Base-by-base conservation (phyloP, 2,113 vertebrate species). In the Craseonycteris thonglongyai region DNA sequence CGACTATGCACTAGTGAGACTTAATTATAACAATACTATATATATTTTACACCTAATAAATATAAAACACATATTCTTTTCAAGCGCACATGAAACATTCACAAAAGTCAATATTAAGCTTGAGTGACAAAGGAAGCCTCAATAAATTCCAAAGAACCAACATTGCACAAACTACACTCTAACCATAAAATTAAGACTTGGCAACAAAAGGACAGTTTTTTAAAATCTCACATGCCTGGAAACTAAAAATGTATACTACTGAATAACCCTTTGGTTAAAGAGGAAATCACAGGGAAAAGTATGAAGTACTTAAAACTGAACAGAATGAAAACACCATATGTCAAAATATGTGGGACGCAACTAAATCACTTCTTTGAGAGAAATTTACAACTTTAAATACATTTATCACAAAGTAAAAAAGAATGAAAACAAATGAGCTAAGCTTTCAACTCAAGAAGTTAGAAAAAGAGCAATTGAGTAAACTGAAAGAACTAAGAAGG, bases 341-440 rank as follows among this genome's bases (percentile, higher is more conserved):
- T 75, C 45, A 91, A 88, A 92, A 51, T 91, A 75, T 75, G 54
- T 76, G 75, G 72, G 42, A 54, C 12, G 38, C 58, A 94, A 84
- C 56, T 49, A 88, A 94, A 88, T 63, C 54, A 79, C 51, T 90
- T 86, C 74, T 88, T 42, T 49, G 85, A 85, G 81, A 76, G 83
- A 96, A 88, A 94, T 94, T 83, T 95, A 94, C n/a, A 90, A 83
- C 83, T 76, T 97, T 83, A 93, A 83, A 91, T 59, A 80, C 85
- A 95, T 95, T 88, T 95, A 91, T 96, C 87, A 90, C 56, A 95
- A 87, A 92, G 79, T 65, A 59, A 94, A 92, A 96, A 94, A 84
- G 92, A 97, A 92, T 15, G 90, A 96, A 95, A 97, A 96, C 79
- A 96, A 96, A 96, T 96, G 96, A 97, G 83, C 95, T 97, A 96